Conservation (phyloP, 2,888 invertebrate species). For the Quadroppia sp. region DNA sequence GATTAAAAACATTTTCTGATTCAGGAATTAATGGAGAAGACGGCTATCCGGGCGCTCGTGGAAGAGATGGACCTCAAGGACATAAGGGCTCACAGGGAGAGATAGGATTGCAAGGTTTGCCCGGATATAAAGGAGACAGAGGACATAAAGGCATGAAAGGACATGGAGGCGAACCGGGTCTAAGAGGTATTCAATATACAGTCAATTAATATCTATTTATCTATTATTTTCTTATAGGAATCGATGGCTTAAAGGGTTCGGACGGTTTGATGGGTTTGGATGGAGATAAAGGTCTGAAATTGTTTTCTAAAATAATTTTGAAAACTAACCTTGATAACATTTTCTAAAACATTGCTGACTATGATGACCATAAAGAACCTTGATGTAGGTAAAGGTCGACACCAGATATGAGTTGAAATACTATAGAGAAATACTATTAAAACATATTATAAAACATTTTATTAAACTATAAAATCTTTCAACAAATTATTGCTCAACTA, state of each 20-base stretch:
- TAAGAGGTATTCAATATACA: background rate
- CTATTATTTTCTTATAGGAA: background rate
- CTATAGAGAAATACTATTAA: too few species aligned
- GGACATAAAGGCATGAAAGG: slow-evolving; percentile 47
- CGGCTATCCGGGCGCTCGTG: background rate
- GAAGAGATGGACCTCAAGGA: slow-evolving; percentile 36
- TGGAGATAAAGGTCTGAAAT: slow-evolving; percentile 5
- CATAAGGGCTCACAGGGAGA: slow-evolving; percentile 65
- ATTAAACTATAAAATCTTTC: too few species aligned
- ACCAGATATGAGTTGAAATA: too few species aligned
- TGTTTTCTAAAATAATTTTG: background rate
- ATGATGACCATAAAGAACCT: too few species aligned
- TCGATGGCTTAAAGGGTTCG: slow-evolving; percentile 11
- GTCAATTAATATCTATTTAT: background rate
- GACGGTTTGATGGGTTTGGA: slow-evolving; percentile 42
- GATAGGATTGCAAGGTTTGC: slow-evolving; percentile 29
- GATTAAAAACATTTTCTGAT: background rate
- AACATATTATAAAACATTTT: too few species aligned
- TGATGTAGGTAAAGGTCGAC: too few species aligned
- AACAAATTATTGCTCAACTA: too few species aligned
- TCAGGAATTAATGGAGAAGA: slow-evolving; percentile 22
- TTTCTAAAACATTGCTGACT: too few species aligned
- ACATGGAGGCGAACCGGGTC: slow-evolving; percentile 47
- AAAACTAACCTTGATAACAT: too few species aligned
- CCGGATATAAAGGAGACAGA: slow-evolving; percentile 8